Evolutionary conservation across 2,113 vertebrate genomes (phyloP).

Genomic region (Bos taurus): ARS-UCD2.0 NC_037350.1:33258501-33259000

Average conservation of each 20-base stretch:
- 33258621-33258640: not conserved
- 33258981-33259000: rapidly evolving
- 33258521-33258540: not conserved
- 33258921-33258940: slow-evolving; percentile 69
- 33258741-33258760: not conserved
- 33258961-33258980: rapidly evolving
- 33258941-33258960: slow-evolving; percentile 80
- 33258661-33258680: not conserved
- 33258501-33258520: not conserved
- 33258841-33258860: not conserved
- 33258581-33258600: not conserved
- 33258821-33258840: not conserved
- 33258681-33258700: not conserved
- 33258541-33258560: not conserved
- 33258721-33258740: rapidly evolving
- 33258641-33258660: not conserved
- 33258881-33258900: slow-evolving; percentile 81
- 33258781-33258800: not conserved
- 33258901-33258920: slow-evolving; percentile 65
- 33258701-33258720: not conserved
- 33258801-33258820: too few relatives aligned
- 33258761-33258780: rapidly evolving
- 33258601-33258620: not conserved
- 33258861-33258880: slow-evolving; percentile 66
- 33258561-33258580: not conserved